Conservation (phyloP, 2,797 vertebrate genomes). For the Uromys caudimaculatus region DNA sequence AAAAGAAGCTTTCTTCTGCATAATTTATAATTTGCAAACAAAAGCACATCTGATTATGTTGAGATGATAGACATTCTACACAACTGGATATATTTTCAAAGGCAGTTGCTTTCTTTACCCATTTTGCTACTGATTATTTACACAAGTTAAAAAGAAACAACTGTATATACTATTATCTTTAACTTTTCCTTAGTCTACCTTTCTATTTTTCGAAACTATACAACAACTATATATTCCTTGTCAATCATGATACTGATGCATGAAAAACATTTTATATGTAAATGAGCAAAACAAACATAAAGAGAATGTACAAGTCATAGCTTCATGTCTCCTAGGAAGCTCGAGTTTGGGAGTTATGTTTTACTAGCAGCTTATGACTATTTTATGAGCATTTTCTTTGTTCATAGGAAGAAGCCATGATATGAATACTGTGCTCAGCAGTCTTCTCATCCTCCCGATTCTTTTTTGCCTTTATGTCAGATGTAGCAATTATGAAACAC, state of each 20-base stretch:
- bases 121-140: slow-evolving; percentile 79
- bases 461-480: not conserved
- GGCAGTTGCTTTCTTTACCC: slow-evolving; percentile 47
- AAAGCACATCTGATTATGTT: slow-evolving; percentile 80
- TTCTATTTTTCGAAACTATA: slow-evolving; percentile 70
- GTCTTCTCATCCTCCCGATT: not conserved
- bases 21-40: slow-evolving; percentile 86
- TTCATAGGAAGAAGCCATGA: not conserved
- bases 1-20: slow-evolving; percentile 80
- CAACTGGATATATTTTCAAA: slow-evolving; percentile 79
- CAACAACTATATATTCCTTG: slow-evolving; percentile 51
- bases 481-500: not conserved
- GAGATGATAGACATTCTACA: slow-evolving; percentile 74
- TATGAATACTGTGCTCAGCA: not conserved
- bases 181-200: slow-evolving; percentile 83
- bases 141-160: slow-evolving; percentile 76
- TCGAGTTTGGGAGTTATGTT: slow-evolving; percentile 25
- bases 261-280: slow-evolving; percentile 36
- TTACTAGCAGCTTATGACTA: not conserved
- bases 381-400: slow-evolving; percentile 46
- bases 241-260: slow-evolving; percentile 54
- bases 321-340: slow-evolving; percentile 57
- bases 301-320: not conserved
- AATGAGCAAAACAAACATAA: slow-evolving; percentile 32
- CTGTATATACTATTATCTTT: slow-evolving; percentile 58